Percentiles rank a stretch among this genome's conserved stretches.
phyloP scores from a whole-genome alignment of 1,140 invertebrate species.

The Dendroctonus valens region DNA sequence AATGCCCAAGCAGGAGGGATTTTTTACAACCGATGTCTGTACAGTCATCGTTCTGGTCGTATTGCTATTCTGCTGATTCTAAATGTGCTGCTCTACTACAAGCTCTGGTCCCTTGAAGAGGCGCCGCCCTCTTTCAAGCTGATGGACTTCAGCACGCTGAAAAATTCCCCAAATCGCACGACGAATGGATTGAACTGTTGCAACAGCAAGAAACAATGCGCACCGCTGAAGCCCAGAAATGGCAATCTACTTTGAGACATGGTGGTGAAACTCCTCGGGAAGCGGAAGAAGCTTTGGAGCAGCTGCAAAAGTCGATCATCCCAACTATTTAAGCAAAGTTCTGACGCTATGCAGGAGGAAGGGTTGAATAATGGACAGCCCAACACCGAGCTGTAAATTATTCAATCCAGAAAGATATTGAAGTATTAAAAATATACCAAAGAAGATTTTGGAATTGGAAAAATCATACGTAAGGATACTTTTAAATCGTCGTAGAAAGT shows the following conservation, averaged over 20 bases:
- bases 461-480: too few relatives aligned
- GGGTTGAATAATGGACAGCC: conserved; percentile 4
- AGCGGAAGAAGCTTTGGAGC: conserved; percentile 65
- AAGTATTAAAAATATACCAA: too few relatives aligned
- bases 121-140: conserved; percentile 44
- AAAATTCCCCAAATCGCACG: conserved; percentile 62
- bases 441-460: too few relatives aligned
- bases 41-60: conserved; percentile 59
- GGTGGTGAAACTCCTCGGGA: conserved; percentile 63
- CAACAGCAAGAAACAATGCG: conserved; percentile 75
- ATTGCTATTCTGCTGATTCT: conserved; percentile 67
- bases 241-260: conserved; percentile 70
- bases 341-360: conserved; percentile 40
- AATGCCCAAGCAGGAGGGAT: conserved; percentile 26
- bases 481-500: too few relatives aligned
- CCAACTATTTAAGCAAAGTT: conserved; percentile 48
- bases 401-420: too few relatives aligned
- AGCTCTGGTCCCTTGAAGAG: conserved; percentile 69
- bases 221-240: conserved; percentile 71
- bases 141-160: conserved; percentile 25
- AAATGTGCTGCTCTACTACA: conserved; percentile 77
- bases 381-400: conserved; percentile 16
- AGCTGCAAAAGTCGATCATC: conserved; percentile 66
- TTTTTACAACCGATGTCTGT: conserved; percentile 45
- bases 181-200: conserved; percentile 73